Base-by-base conservation (phyloP, 2,797 vertebrate genomes). In the Xiphophorus birchmanni region DNA sequence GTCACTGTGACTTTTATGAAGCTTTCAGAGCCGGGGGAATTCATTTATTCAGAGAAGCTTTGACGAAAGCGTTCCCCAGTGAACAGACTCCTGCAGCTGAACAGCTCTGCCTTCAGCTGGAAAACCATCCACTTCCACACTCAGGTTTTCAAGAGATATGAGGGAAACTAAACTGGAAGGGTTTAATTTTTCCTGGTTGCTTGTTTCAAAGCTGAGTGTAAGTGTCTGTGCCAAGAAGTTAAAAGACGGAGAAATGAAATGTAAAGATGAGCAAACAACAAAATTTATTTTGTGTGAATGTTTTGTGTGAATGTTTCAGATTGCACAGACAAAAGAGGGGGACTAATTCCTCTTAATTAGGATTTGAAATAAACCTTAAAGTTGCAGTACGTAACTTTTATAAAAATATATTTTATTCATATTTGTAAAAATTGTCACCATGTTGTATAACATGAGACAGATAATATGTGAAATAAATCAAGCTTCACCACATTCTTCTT, bases 21-120 rank as follows among this genome's bases (percentile, higher is more conserved):
- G 85, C 74, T 84, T 76, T 78, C 76, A 1, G 42, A 82, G 80
- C 83, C 47, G 7, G 52, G 80, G 85, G 63, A 80, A 83, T 88
- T 91, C 86, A 90, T 90, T 92, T 91, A 93, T 93, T 91, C 75
- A 91, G 82, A 90, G 85, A 82, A 78, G 82, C 80, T 91, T 87
- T 90, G 88, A 91, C 74, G 45, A 83, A 89, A 87, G 86, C 74
- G 76, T 82, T 81, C 84, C 73, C 81, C 78, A 77, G 81, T 80
- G 88, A 89, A 87, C 90, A 85, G 86, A 74, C 87, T 85, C 85
- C 86, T 80, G 86, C 80, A 65, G 84, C 85, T 82, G 90, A 90
- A 84, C 86, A 65, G 32, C 81, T 81, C 74, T 79, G 83, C 84
- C 71, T 82, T 92, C 90, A 90, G 90, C 89, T 88, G 79, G 86